phyloP scores from a whole-genome alignment of 2,113 vertebrate species.

The Nyctereutes procyonoides region DNA sequence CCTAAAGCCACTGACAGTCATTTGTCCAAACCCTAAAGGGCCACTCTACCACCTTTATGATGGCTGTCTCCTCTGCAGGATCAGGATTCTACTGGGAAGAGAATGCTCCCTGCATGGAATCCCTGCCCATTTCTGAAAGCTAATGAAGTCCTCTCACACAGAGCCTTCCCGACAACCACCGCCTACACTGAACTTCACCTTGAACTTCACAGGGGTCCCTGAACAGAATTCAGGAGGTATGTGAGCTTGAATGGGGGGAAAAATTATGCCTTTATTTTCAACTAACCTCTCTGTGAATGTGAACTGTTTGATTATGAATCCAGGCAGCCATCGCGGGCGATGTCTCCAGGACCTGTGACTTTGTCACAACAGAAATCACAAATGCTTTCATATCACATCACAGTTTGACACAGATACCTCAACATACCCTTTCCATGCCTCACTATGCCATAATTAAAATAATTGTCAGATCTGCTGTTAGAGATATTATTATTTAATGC shows the following conservation, averaged over 20 bases:
- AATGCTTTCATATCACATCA: background rate
- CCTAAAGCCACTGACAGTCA: background rate
- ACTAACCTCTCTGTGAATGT: background rate
- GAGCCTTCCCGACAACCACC: background rate
- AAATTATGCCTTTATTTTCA: background rate
- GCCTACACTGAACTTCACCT: background rate
- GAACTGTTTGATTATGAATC: background rate
- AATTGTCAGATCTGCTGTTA: background rate
- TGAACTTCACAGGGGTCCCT: background rate
- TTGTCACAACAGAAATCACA: background rate
- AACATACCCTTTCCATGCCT: background rate
- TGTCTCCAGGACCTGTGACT: background rate
- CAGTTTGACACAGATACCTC: background rate
- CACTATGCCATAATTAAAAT: background rate
- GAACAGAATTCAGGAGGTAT: background rate
- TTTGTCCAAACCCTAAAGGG: background rate
- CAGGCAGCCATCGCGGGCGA: background rate
- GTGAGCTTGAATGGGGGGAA: background rate
- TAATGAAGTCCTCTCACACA: background rate
- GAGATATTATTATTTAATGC: background rate
- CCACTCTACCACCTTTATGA: background rate
- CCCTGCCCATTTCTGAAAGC: background rate
- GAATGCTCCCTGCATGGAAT: background rate
- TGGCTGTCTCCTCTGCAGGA: background rate
- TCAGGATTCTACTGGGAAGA: accelerated